These are phyloP conservation scores for Columba janthina DNA, from an alignment of 2,113 vertebrate species.

Conservation along the genomic window DNA sequence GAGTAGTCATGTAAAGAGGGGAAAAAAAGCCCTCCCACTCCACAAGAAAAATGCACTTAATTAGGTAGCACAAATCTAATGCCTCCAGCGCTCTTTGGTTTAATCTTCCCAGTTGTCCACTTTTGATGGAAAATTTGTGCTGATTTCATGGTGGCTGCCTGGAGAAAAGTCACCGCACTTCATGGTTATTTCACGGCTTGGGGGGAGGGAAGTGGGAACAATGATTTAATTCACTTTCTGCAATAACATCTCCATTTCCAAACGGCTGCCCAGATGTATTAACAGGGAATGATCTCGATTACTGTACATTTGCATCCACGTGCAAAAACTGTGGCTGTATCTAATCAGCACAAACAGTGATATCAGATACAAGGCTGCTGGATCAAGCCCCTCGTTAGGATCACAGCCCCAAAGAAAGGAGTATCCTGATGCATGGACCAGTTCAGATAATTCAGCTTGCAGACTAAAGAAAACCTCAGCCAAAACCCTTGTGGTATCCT, in stretches of 20 bases:
- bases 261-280: constrained; percentile 1
- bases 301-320: background rate
- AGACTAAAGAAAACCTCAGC: background rate
- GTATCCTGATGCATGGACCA: background rate
- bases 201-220: background rate
- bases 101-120: constrained; percentile 25
- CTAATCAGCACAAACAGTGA: background rate
- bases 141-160: constrained; percentile 62
- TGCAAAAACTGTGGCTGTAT: background rate
- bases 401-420: background rate
- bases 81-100: background rate
- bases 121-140: constrained; percentile 50
- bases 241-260: constrained; percentile 48
- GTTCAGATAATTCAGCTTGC: fast-evolving
- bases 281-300: background rate
- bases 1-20: background rate
- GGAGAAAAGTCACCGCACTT: constrained; percentile 46
- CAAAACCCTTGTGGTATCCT: background rate
- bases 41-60: constrained; percentile 16
- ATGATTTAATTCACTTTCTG: constrained; percentile 61
- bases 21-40: constrained; percentile 2
- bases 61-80: background rate
- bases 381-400: background rate
- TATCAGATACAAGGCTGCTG: fast-evolving
- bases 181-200: constrained; percentile 10